Evolutionary conservation across 2,888 invertebrate species (phyloP), one percentile per base, ranked within the genome.

Genomic region (Eristalis tenax): DNA sequence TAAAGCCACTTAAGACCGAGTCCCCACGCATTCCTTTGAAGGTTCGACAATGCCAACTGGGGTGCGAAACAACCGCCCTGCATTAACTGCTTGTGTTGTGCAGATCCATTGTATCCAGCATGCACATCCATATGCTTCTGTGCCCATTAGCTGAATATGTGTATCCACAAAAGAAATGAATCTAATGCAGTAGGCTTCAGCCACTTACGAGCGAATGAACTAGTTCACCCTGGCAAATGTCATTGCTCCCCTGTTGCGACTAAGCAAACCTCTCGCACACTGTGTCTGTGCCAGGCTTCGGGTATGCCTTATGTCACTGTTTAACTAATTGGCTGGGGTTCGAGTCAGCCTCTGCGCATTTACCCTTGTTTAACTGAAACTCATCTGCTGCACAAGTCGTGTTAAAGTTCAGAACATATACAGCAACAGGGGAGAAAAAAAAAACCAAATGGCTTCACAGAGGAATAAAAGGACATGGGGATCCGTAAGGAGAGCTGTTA

Each of bases 401-500:
- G 64, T 23, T 32, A 50, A 63, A 15, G 63, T 50, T 50, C 63
- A 35, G 63, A 63, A 63, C 50, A 35, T 22, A 22, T 15, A 22
- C 13, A 28, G 61, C 26, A 26, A 26, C 26, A 63, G 32, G 26
- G 18, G 32, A 32, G 23, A 6, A 32, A 43, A 63, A 22, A 56
- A 35, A 15, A 63, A 43, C 64, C 23, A 22, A 43, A 64, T 64
- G 43, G 15, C 43, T 43, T 15, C 50, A 5, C 18, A 35, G 28
- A 40, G 57, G 57, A 35, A 28, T n/a, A 56, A 74, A 64, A 26
- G 63, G n/a, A 74, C n/a, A 43, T 23, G 26, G 26, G 40, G 66
- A 66, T 65, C 64, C 64, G 38, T 38, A 65, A 56, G 64, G 23
- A 56, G 35, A 56, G 50, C 50, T 32, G 74, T 74, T 74, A 35